phyloP scores from a whole-genome alignment of 1,140 invertebrate species.

The Drosophila truncata region DNA sequence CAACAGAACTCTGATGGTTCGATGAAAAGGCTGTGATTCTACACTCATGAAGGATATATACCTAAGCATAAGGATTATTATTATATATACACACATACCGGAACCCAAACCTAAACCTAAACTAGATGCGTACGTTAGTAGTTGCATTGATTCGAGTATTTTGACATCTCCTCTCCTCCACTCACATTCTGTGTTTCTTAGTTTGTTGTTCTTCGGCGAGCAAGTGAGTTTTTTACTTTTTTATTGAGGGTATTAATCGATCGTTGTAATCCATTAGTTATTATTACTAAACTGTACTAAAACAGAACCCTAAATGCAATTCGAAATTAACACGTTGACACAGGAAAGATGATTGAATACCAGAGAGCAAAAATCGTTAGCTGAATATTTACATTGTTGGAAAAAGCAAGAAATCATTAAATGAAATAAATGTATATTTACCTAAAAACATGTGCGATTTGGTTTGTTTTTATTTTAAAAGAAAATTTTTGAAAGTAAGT shows the following conservation, averaged over 20 bases:
- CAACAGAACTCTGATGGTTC: slow-evolving; percentile 68
- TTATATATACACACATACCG: slow-evolving; percentile 43
- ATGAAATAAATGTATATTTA: slow-evolving; percentile 84
- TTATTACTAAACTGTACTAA: slow-evolving; percentile 65
- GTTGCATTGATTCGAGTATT: slow-evolving; percentile 64
- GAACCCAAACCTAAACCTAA: slow-evolving; percentile 5
- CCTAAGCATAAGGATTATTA: slow-evolving; percentile 53
- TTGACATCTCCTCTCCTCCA: slow-evolving; percentile 32
- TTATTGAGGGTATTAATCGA: slow-evolving; percentile 51
- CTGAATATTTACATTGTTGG: slow-evolving; percentile 81
- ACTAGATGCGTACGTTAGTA: slow-evolving; percentile 38
- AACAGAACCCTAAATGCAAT: slow-evolving; percentile 58
- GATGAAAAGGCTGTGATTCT: slow-evolving; percentile 82
- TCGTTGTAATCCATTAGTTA: slow-evolving; percentile 64
- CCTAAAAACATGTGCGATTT: slow-evolving; percentile 32
- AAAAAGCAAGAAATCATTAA: slow-evolving; percentile 72
- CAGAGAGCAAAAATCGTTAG: slow-evolving; percentile 63
- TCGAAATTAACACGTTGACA: slow-evolving; percentile 53
- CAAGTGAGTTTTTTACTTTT: slow-evolving; percentile 66
- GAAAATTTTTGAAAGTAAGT: background rate
- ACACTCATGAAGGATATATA: slow-evolving; percentile 82
- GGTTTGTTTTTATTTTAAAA: background rate
- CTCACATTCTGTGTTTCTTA: slow-evolving; percentile 48
- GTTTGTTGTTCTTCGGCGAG: slow-evolving; percentile 51
- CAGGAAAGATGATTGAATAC: slow-evolving; percentile 16